Evolutionary conservation across 35 echinoderm and acorn worm genomes (phyloP), one percentile per base, ranked within the genome.

Genomic region (Holothuria glaberrima): DNA sequence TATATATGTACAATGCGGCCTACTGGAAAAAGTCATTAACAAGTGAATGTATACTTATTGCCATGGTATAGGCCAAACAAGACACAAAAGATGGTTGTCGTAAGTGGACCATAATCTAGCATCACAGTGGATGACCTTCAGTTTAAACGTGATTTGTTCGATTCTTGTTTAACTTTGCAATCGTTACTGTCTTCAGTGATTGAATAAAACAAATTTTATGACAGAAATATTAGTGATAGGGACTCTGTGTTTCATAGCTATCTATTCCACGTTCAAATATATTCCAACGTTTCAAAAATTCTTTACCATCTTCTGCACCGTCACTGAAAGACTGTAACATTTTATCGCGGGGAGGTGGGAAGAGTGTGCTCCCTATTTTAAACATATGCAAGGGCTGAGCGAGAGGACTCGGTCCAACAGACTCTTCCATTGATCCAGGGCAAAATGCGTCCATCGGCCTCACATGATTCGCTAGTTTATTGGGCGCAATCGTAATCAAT

Each of bases 221-320:
- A 17, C 50, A 54, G 5, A 54, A 54, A n/a, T 54, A 54, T 75
- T 38, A 75, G 44, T 75, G 71, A 21, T 75, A 75, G 9, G 71
- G 71, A 41, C 41, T 75, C 44, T 75, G 71, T 34, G 71, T 32
- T 21, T 75, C 31, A 21, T 75, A 75, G 71, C 71, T 75, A 38
- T 75, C 71, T 31, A 75, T 7, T 75, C 30, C 71, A 14, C 38
- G 28, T 41, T 75, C 71, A 75, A 48, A 75, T 19, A 75, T 17
- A 75, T 75, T 75, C 71, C 71, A 75, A 25, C 34, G 32, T 41
- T 75, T 75, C 34, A 75, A 38, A 75, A 31, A 75, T 75, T 44
- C 16, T 41, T 75, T 75, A 12, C 71, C 71, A 38, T 75, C 71
- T 38, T 75, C 71, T 0, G 71, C 71, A 9, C 30, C 71, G 0